Base-by-base conservation (phyloP, 2,888 invertebrate species). In the Siphonodentalium dalli region DNA sequence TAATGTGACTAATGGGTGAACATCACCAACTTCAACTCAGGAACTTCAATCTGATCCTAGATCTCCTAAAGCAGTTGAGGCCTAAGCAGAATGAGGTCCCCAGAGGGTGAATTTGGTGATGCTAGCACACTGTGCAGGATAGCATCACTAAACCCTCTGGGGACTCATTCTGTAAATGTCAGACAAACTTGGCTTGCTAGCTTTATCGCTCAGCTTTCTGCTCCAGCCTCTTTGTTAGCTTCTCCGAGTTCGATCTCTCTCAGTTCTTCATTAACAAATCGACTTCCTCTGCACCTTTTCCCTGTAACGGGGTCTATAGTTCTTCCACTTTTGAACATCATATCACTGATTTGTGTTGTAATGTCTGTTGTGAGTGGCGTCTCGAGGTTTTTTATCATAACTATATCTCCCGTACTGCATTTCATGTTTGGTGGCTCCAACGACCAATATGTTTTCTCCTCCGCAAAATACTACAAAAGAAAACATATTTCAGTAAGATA, bases 231-330 rank as follows among this genome's bases (percentile, higher is more conserved):
- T 26, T 38, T 23, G 39, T 23, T 38, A 26, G 24, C 26, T 26
- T 38, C 24, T 23, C 8, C 39, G 26, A 39, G 8, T 20, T 54
- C 54, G 35, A 34, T 26, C 33, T 58, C 48, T 48, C 66, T 44
- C 31, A 40, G 26, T 7, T 60, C 54, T 33, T 69, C 69, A 45
- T 76, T 73, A 39, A 72, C 49, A 56, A 66, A 78, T 24, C 68
- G 52, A 20, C 58, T 66, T 5, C 75, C 76, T 21, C 71, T 44
- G 51, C 75, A 75, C 8, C 61, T 52, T 20, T 60, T 44, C 5
- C 77, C 77, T 20, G 77, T 76, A 5, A 77, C 53, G n/a, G 78
- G 78, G 49, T 75, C 77, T 13, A 66, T 59, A 6, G 63, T 59
- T 3, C 58, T 58, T 13, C 77, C 78, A 21, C 66, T 50, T 49